A percentile compares a stretch with the other conserved stretches of the same genome.
These are phyloP conservation scores for Calyptommatus sinebrachiatus DNA, from an alignment of 2,113 vertebrate species.

Conservation along the genomic window DNA sequence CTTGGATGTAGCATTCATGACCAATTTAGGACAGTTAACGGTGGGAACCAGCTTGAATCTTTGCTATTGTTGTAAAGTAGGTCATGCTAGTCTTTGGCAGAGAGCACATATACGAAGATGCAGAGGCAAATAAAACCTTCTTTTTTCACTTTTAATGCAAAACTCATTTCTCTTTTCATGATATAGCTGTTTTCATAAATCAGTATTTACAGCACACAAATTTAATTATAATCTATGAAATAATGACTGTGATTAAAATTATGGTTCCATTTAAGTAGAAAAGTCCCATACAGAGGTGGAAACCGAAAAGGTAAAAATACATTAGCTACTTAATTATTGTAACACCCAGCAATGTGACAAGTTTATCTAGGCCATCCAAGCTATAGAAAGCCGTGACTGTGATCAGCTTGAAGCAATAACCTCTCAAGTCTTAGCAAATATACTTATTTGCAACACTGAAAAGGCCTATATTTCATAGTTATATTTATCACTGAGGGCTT, in stretches of 20 bases:
- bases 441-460: conserved; percentile 35
- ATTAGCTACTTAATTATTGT: conserved; percentile 78
- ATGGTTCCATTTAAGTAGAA: conserved; percentile 76
- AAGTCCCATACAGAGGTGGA: conserved; percentile 73
- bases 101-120: conserved; percentile 74
- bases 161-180: conserved; percentile 78
- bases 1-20: conserved; percentile 65
- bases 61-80: conserved; percentile 76
- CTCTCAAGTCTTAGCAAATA: conserved; percentile 43
- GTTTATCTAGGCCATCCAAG: conserved; percentile 66
- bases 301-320: conserved; percentile 72
- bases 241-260: conserved; percentile 82
- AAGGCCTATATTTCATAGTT: conserved; percentile 57
- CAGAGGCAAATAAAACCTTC: conserved; percentile 61
- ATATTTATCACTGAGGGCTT: conserved; percentile 23
- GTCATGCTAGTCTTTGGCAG: conserved; percentile 71
- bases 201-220: conserved; percentile 79
- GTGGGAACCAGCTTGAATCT: conserved; percentile 63
- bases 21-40: conserved; percentile 69
- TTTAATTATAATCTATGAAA: conserved; percentile 81
- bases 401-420: conserved; percentile 59
- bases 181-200: conserved; percentile 76
- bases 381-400: conserved; percentile 46
- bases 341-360: conserved; percentile 73
- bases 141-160: conserved; percentile 69